Conservation (phyloP, 2,113 vertebrate species). For the Sceloporus undulatus region DNA sequence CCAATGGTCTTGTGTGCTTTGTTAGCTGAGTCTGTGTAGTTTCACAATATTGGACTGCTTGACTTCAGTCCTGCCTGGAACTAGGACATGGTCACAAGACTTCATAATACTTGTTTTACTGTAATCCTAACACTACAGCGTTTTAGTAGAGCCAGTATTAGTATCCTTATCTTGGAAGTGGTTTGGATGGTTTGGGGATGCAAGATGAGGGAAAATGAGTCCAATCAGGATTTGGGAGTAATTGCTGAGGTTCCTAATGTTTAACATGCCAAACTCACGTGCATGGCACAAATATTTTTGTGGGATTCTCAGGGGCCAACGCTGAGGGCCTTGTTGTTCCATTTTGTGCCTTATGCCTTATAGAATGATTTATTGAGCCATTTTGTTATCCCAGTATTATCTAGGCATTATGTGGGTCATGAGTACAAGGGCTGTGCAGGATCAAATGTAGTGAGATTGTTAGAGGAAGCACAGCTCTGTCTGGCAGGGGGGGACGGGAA, state of each 20-base stretch:
- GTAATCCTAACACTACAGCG: too few species aligned
- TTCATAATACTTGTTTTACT: too few species aligned
- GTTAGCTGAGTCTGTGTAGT: too few species aligned
- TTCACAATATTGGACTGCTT: too few species aligned
- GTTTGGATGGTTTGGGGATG: too few species aligned
- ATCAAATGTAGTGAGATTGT: neutral
- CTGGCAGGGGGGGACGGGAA: too few species aligned
- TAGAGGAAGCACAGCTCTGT: neutral
- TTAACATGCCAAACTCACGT: neutral
- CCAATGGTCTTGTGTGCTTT: too few species aligned
- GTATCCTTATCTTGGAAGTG: too few species aligned
- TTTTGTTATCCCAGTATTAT: neutral
- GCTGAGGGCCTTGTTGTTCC: neutral
- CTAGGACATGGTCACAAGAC: too few species aligned
- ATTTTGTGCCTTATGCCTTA: neutral
- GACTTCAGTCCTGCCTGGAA: too few species aligned
- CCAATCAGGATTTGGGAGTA: neutral
- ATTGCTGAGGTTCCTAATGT: neutral
- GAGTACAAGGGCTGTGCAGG: neutral
- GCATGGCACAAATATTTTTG: neutral
- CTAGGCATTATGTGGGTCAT: neutral
- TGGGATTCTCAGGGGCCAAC: neutral
- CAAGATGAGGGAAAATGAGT: neutral
- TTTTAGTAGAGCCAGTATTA: too few species aligned
- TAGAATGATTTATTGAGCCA: neutral